These are phyloP conservation scores for Monoplex corrugatus DNA, from an alignment of 2,888 invertebrate genomes.

Conservation along the genomic window DNA sequence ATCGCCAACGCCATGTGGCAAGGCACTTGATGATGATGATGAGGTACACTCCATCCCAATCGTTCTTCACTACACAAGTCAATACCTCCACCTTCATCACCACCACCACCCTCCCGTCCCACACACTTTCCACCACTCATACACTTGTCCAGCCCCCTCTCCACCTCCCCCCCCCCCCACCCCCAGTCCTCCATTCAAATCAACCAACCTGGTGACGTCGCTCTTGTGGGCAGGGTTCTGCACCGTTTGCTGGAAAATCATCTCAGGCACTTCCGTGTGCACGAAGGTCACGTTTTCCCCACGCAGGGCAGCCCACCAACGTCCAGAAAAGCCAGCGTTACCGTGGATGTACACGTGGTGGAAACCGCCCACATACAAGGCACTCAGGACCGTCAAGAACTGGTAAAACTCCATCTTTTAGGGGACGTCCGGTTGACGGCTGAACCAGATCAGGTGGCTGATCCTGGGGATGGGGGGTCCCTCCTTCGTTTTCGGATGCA, in stretches of 20 bases:
- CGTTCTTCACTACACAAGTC: too few relatives aligned
- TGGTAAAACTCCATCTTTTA: constrained; percentile 39
- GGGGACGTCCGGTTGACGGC: not conserved
- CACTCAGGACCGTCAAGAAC: constrained; percentile 55
- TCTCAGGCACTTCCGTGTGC: constrained; percentile 8
- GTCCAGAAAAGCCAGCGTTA: constrained; percentile 46
- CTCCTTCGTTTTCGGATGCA: not conserved
- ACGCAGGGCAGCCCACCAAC: constrained; percentile 50
- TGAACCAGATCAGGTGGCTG: constrained; percentile 44
- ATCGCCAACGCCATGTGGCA: too few relatives aligned
- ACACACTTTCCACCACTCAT: not conserved
- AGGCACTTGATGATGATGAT: too few relatives aligned
- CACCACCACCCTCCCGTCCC: not conserved
- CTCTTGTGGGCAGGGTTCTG: constrained; percentile 14
- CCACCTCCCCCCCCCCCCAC: not conserved
- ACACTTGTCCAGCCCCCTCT: not conserved
- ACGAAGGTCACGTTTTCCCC: constrained; percentile 48
- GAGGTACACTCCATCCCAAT: too few relatives aligned
- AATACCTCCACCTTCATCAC: too few relatives aligned
- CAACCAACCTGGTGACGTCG: constrained; percentile 32
- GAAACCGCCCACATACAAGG: constrained; percentile 55
- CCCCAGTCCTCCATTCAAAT: not conserved
- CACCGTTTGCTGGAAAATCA: constrained; percentile 42
- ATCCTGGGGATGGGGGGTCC: constrained; percentile 42
- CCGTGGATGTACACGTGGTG: constrained; percentile 55